A percentile compares a stretch with the other conserved stretches of the same genome.
Conservation (phyloP, 2,113 vertebrate genomes). For the Polypterus senegalus region DNA sequence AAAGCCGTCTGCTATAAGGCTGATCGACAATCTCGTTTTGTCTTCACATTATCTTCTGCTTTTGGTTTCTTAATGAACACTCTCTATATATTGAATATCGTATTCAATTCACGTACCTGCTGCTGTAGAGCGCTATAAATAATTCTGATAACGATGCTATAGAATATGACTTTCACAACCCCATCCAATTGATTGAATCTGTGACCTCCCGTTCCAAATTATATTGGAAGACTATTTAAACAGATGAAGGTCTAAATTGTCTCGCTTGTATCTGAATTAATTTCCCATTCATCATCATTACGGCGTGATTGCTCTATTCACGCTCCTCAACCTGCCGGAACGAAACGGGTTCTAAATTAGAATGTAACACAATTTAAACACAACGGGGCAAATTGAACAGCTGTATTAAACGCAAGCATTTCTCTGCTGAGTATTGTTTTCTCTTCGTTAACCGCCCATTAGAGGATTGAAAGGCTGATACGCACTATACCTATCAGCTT, state of each 20-base stretch:
- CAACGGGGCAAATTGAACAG: conserved; percentile 60
- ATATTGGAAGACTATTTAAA: conserved; percentile 97
- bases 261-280: conserved; percentile 97
- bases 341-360: conserved; percentile 83
- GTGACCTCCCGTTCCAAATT: conserved; percentile 90
- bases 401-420: conserved; percentile 72
- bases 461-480: background rate
- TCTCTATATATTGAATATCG: no score
- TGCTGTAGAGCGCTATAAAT: conserved; percentile 67
- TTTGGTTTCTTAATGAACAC: no score
- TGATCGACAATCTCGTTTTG: no score
- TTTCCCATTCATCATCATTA: conserved; percentile 99
- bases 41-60: no score
- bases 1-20: no score
- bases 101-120: conserved; percentile 4
- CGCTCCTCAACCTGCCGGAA: conserved; percentile 74
- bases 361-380: conserved; percentile 89
- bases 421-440: conserved; percentile 63
- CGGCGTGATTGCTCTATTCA: conserved; percentile 82
- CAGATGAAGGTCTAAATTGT: conserved; percentile 98
- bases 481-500: background rate
- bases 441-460: conserved; percentile 7
- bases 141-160: conserved; percentile 83
- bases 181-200: conserved; percentile 95
- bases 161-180: conserved; percentile 88